These are phyloP conservation scores for Oncorhynchus keta DNA, from an alignment of 2,113 vertebrate species.

Conservation along the genomic window DNA sequence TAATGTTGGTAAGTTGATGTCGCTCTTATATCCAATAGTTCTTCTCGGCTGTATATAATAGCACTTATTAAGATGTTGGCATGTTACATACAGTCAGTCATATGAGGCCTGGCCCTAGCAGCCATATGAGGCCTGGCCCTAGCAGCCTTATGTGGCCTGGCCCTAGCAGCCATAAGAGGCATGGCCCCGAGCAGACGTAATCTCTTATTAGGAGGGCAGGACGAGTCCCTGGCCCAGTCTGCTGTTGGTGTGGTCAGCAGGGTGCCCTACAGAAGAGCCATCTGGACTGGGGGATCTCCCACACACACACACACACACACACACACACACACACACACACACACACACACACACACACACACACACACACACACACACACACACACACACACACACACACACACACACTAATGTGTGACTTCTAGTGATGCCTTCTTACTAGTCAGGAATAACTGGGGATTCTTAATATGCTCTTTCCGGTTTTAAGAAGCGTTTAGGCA, in stretches of 20 bases:
- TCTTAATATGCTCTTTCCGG: conserved; percentile 27
- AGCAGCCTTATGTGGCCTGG: too few relatives aligned
- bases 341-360: too few relatives aligned
- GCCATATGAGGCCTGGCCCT: too few relatives aligned
- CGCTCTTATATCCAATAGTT: too few relatives aligned
- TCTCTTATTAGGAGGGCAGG: neutral
- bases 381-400: too few relatives aligned
- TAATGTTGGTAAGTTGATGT: too few relatives aligned
- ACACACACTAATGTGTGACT: neutral
- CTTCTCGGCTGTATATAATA: too few relatives aligned
- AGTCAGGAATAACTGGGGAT: conserved; percentile 23
- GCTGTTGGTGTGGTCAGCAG: neutral
- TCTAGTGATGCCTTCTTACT: neutral
- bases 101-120: neutral
- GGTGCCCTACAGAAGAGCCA: conserved; percentile 21
- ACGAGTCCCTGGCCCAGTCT: neutral
- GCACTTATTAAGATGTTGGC: too few relatives aligned
- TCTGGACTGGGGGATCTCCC: conserved; percentile 13
- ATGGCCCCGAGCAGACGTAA: neutral
- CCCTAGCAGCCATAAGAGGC: neutral
- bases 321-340: neutral
- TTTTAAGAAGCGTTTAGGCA: conserved; percentile 19
- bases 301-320: neutral
- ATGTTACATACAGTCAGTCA: too few relatives aligned
- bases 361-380: neutral